phyloP scores from a whole-genome alignment of 2,113 vertebrate genomes.

The Phalacrocorax aristotelis region DNA sequence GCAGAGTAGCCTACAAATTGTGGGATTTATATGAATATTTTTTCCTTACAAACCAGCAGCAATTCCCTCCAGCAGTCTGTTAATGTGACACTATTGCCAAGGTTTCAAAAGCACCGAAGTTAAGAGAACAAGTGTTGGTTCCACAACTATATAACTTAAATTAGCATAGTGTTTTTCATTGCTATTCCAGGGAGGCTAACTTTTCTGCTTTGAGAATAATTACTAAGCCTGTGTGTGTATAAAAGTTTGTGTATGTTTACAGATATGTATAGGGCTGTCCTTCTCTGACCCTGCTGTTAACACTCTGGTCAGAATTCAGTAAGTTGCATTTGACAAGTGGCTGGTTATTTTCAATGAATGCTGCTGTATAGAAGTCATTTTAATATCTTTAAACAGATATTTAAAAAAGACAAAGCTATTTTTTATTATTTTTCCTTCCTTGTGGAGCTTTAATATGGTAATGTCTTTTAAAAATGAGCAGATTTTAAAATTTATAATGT shows the following conservation, averaged over 20 bases:
- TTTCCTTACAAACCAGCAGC: neutral
- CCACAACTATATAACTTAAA: fast-evolving
- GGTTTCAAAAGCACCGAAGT: neutral
- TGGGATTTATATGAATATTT: neutral
- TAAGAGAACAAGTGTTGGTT: neutral
- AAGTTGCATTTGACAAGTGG: neutral
- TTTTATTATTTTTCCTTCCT: neutral
- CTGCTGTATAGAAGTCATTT: neutral
- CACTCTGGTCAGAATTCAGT: neutral
- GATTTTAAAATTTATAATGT: neutral
- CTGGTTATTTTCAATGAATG: neutral
- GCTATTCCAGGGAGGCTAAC: neutral
- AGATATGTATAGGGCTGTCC: neutral
- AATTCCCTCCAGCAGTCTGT: neutral
- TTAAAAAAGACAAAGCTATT: neutral
- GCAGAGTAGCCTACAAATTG: neutral
- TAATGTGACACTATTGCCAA: neutral
- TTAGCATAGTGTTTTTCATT: neutral
- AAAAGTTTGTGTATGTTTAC: too few species aligned
- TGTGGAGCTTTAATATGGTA: neutral
- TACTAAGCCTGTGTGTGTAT: neutral
- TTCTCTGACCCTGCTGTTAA: neutral
- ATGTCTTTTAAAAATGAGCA: neutral
- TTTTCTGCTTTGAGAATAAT: neutral
- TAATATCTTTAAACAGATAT: neutral